Percentiles rank a stretch among this genome's conserved stretches.
These are phyloP conservation scores for Pseudochromis fuscus DNA, from an alignment of 2,797 vertebrate genomes.

Conservation along the genomic window DNA sequence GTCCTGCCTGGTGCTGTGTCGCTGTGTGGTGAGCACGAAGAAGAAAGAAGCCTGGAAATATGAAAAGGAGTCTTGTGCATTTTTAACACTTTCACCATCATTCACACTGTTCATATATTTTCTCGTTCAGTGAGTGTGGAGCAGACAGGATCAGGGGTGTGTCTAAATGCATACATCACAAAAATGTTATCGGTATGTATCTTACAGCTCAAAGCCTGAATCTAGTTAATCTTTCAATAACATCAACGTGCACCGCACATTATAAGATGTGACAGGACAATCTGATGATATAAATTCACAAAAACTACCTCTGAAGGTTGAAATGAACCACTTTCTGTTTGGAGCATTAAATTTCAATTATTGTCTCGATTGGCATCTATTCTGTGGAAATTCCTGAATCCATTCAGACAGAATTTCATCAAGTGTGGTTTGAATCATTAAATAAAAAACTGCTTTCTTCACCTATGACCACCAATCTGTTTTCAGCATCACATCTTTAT, in stretches of 20 bases:
- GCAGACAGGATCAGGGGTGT: background rate
- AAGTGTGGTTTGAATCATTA: slow-evolving; percentile 2
- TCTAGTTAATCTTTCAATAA: slow-evolving; percentile 28
- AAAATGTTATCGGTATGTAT: slow-evolving; percentile 20
- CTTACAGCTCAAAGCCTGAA: slow-evolving; percentile 5
- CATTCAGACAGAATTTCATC: background rate
- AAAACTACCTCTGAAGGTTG: slow-evolving; percentile 9
- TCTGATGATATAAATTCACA: slow-evolving; percentile 27
- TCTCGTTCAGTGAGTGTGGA: slow-evolving; percentile 7
- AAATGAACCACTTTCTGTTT: slow-evolving; percentile 17
- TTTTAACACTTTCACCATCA: slow-evolving; percentile 20
- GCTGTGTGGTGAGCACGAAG: slow-evolving; percentile 7
- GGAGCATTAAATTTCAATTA: background rate
- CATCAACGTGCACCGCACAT: slow-evolving; percentile 15
- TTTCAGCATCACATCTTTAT: slow-evolving; percentile 22
- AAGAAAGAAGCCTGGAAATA: slow-evolving; percentile 24
- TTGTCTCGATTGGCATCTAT: slow-evolving; percentile 16
- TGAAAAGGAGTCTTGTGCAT: slow-evolving; percentile 15
- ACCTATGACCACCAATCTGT: slow-evolving; percentile 14
- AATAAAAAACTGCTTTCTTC: slow-evolving; percentile 14
- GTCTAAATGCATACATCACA: slow-evolving; percentile 8
- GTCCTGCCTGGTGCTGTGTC: slow-evolving; percentile 17
- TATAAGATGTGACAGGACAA: slow-evolving; percentile 47
- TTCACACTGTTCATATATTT: background rate
- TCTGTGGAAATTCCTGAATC: slow-evolving; percentile 21